A percentile compares a stretch with the other conserved stretches of the same genome.
These are phyloP conservation scores for Drosophila greeni DNA, from an alignment of 2,888 invertebrate genomes.

Conservation along the genomic window DNA sequence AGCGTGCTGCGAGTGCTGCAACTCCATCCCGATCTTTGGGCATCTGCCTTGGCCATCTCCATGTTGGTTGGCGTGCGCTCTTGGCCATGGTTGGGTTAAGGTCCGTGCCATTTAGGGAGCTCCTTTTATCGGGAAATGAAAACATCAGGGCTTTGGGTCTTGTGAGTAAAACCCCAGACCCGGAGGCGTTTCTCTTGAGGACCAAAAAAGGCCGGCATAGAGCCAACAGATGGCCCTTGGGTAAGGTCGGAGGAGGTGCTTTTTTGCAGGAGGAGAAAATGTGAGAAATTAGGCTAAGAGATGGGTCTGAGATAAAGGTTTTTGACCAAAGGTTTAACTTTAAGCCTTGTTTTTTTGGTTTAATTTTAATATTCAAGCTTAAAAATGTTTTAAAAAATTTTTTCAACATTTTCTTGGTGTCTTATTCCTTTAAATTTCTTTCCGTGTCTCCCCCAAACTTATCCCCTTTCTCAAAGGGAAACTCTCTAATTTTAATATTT, in stretches of 20 bases:
- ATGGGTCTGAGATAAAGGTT: no score
- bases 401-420: background rate
- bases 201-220: slow-evolving; percentile 22
- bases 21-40: slow-evolving; percentile 36
- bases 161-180: slow-evolving; percentile 10
- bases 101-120: slow-evolving; percentile 38
- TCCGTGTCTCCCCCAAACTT: slow-evolving; percentile 7
- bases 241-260: slow-evolving; percentile 15
- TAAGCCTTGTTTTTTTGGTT: no score
- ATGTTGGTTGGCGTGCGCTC: slow-evolving; percentile 30
- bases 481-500: background rate
- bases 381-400: background rate
- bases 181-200: slow-evolving; percentile 16
- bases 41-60: slow-evolving; percentile 9
- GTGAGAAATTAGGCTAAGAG: background rate
- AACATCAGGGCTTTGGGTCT: slow-evolving; percentile 54
- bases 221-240: slow-evolving; percentile 27
- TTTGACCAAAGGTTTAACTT: background rate
- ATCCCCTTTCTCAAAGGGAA: slow-evolving; percentile 16
- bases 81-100: slow-evolving; percentile 11
- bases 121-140: slow-evolving; percentile 59
- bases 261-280: slow-evolving; percentile 12
- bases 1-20: slow-evolving; percentile 43
- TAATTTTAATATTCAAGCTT: background rate
- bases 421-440: background rate